A percentile compares a stretch with the other conserved stretches of the same genome.
Conservation (phyloP, 2,113 vertebrate species). For the Coreoperca whiteheadi region DNA sequence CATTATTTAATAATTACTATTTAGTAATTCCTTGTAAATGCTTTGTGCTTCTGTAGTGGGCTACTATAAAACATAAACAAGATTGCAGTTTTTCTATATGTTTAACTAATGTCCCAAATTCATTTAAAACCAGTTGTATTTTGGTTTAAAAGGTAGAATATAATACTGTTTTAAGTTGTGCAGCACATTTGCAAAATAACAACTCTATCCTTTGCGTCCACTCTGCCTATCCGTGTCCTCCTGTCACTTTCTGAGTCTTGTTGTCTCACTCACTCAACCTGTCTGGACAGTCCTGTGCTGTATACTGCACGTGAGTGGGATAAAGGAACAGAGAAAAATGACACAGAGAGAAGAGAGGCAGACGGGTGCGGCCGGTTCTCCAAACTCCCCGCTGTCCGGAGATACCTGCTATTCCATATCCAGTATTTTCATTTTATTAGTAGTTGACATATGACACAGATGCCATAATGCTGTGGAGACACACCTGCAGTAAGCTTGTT, state of each 20-base stretch:
- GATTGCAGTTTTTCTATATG: not conserved
- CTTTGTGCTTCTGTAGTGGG: not conserved
- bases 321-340: conserved; percentile 5
- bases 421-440: conserved; percentile 16
- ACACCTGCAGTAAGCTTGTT: not conserved
- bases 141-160: not conserved
- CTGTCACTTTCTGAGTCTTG: conserved; percentile 17
- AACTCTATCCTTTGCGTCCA: not conserved
- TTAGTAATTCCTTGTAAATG: not conserved
- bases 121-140: not conserved
- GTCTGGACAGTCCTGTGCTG: conserved; percentile 24
- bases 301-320: conserved; percentile 1
- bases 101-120: not conserved
- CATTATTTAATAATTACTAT: too few relatives aligned
- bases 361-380: conserved; percentile 39
- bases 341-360: not conserved
- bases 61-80: not conserved
- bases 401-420: not conserved
- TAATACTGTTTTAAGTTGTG: not conserved
- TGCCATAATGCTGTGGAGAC: not conserved
- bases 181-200: conserved; percentile 1
- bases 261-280: conserved; percentile 46
- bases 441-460: conserved; percentile 10
- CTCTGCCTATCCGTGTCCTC: not conserved
- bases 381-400: not conserved